Evolutionary conservation across 2,113 vertebrate species (phyloP).

Genomic region (Edolisoma coerulescens): DNA sequence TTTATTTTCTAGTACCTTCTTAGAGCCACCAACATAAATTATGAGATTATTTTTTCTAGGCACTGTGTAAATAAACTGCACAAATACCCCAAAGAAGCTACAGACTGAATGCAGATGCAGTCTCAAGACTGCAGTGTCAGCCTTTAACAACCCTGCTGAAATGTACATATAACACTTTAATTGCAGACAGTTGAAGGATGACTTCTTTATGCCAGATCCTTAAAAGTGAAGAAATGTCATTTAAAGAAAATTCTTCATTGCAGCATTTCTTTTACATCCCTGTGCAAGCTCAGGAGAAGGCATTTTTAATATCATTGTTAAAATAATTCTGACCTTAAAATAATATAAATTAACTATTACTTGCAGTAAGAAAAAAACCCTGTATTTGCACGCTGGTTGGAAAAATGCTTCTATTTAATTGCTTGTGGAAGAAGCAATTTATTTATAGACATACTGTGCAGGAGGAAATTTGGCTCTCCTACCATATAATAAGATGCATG

Average conservation of each 20-base stretch:
- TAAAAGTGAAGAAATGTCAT: background rate
- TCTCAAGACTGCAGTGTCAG: background rate
- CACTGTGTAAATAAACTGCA: background rate
- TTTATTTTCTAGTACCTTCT: background rate
- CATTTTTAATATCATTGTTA: slow-evolving; percentile 9
- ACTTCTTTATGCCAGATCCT: background rate
- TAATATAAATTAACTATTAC: slow-evolving; percentile 29
- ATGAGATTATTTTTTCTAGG: background rate
- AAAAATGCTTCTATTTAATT: slow-evolving; percentile 64
- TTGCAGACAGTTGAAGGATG: background rate
- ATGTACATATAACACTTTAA: background rate
- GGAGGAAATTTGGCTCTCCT: slow-evolving; percentile 66
- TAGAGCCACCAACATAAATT: background rate
- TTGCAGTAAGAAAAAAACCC: background rate
- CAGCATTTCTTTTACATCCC: background rate
- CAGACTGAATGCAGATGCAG: background rate
- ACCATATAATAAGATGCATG: slow-evolving; percentile 62
- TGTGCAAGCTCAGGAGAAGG: background rate
- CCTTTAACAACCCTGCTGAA: background rate
- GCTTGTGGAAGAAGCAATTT: slow-evolving; percentile 59
- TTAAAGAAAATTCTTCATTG: background rate
- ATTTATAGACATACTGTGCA: slow-evolving; percentile 66
- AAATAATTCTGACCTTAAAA: slow-evolving; percentile 33
- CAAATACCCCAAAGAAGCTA: background rate
- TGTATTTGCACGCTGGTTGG: slow-evolving; percentile 43